These are phyloP conservation scores for Elymnias hypermnestra DNA, from an alignment of 1,140 invertebrate genomes.

Conservation along the genomic window DNA sequence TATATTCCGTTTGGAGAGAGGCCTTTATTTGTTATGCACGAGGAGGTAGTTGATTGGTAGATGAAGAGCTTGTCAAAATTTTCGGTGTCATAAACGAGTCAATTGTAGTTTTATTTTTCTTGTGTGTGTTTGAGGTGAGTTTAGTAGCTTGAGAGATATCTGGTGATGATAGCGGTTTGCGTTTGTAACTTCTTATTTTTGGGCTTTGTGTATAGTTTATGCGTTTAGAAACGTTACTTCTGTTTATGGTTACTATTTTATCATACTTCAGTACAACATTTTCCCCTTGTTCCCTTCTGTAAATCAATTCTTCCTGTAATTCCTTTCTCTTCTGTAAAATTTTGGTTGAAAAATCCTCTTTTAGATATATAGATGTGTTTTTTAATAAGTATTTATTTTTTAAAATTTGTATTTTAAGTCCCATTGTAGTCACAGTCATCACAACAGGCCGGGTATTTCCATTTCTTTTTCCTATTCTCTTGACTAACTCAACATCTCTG, in stretches of 20 bases:
- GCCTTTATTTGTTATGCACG: not conserved
- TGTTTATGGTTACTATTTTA: not conserved
- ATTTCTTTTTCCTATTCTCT: slow-evolving; percentile 4
- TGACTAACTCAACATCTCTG: slow-evolving; percentile 1
- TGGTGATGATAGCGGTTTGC: not conserved
- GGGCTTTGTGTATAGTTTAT: not conserved
- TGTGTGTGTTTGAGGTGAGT: not conserved
- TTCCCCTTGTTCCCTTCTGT: not conserved
- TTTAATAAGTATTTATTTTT: slow-evolving; percentile 13
- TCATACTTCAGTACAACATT: not conserved
- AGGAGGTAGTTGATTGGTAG: not conserved
- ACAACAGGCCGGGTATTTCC: slow-evolving; percentile 12
- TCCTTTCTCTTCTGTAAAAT: slow-evolving; percentile 14
- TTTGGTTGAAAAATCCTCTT: slow-evolving; percentile 15
- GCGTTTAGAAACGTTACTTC: not conserved
- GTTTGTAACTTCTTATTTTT: not conserved
- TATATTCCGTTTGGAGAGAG: too few relatives aligned
- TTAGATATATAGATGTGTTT: slow-evolving; percentile 11
- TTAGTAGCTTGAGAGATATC: not conserved
- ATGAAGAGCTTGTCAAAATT: too few relatives aligned
- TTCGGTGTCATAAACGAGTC: not conserved
- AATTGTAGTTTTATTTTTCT: not conserved
- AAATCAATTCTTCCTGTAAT: slow-evolving; percentile 5
- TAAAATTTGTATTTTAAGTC: slow-evolving; percentile 10
- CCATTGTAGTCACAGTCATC: slow-evolving; percentile 9